Evolutionary conservation across 2,888 invertebrate species (phyloP).

Genomic region (Tyria jacobaeae): DNA sequence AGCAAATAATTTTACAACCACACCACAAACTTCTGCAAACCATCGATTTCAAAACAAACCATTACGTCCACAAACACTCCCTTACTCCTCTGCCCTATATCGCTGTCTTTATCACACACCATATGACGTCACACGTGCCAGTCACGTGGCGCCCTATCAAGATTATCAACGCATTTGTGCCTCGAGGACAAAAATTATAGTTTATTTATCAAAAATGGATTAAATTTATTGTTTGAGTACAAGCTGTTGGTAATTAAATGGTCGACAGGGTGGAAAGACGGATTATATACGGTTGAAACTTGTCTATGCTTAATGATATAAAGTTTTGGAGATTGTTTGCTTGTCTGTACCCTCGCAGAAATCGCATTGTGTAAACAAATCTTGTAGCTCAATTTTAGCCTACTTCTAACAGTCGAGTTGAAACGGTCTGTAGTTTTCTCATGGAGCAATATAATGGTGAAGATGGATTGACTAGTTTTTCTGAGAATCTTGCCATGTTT

Average conservation of each 20-base stretch:
- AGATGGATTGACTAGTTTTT: too few relatives aligned
- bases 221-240: slow-evolving; percentile 49
- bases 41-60: slow-evolving; percentile 31
- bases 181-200: slow-evolving; percentile 33
- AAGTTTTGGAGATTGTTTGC: background rate
- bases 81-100: slow-evolving; percentile 20
- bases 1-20: too few relatives aligned
- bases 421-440: too few relatives aligned
- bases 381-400: too few relatives aligned
- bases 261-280: slow-evolving; percentile 10
- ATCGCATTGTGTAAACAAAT: too few relatives aligned
- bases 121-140: slow-evolving; percentile 57
- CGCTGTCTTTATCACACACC: slow-evolving; percentile 51
- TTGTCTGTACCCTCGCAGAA: too few relatives aligned
- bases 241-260: slow-evolving; percentile 32
- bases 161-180: slow-evolving; percentile 58
- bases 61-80: slow-evolving; percentile 10
- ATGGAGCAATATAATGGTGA: too few relatives aligned
- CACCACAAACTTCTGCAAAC: slow-evolving; percentile 4
- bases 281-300: slow-evolving; percentile 11
- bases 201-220: slow-evolving; percentile 40
- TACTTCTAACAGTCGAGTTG: too few relatives aligned
- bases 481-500: too few relatives aligned
- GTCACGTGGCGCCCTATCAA: slow-evolving; percentile 61
- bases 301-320: background rate